phyloP scores from a whole-genome alignment of 2,113 vertebrate species.

The Cryptomyrus ogoouensis region DNA sequence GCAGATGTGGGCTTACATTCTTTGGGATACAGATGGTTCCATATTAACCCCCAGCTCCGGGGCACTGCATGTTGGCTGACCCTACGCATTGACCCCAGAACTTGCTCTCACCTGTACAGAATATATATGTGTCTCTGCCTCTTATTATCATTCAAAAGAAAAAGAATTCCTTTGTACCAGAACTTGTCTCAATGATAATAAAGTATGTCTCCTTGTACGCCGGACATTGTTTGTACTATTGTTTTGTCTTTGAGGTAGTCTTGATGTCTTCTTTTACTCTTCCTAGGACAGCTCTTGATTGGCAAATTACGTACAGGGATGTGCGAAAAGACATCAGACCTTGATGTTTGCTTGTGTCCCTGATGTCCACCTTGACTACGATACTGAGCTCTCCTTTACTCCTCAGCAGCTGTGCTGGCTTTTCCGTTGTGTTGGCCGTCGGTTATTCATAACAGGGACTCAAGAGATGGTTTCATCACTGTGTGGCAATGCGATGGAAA shows the following conservation, averaged over 20 bases:
- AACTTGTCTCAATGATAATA: neutral
- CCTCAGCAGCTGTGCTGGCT: neutral
- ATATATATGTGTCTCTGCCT: neutral
- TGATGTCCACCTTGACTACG: neutral
- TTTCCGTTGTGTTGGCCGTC: neutral
- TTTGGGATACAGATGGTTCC: neutral
- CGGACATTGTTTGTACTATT: neutral
- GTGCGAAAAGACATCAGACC: neutral
- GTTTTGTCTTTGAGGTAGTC: neutral
- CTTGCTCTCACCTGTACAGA: neutral
- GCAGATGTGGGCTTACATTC: neutral
- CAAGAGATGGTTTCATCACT: neutral
- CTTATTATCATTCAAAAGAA: neutral
- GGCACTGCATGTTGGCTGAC: neutral
- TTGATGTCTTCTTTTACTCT: neutral
- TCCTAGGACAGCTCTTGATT: neutral
- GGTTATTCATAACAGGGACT: neutral
- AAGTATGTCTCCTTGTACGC: neutral
- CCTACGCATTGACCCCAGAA: neutral
- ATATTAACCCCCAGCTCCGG: neutral
- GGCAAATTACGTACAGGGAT: neutral
- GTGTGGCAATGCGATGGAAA: neutral
- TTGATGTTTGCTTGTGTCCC: neutral
- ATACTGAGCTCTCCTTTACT: neutral
- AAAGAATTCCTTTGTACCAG: neutral